Evolutionary conservation across 2,797 vertebrate species (phyloP).

Genomic region (Myiothlypis chrysogaster): DNA sequence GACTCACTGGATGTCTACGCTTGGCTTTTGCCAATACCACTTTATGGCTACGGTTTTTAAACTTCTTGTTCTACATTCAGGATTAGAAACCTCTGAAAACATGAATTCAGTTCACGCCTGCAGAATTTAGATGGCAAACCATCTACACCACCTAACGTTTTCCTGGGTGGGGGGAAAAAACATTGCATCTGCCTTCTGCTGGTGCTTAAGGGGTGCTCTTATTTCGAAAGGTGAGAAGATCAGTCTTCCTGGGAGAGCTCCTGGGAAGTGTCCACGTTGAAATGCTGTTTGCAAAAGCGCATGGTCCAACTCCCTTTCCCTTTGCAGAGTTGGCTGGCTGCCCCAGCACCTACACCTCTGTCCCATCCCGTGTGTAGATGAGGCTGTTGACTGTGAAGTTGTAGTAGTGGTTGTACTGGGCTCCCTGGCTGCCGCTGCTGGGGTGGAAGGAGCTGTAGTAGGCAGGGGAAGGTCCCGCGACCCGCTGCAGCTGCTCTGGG

Average conservation of each 20-base stretch:
- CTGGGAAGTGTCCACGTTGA: background rate
- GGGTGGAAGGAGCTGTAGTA: slow-evolving; percentile 88
- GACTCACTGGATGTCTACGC: background rate
- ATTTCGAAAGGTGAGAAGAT: background rate
- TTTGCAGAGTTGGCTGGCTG: background rate
- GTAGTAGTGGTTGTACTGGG: slow-evolving; percentile 91
- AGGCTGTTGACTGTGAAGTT: slow-evolving; percentile 96
- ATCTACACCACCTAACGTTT: background rate
- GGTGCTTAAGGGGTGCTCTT: background rate
- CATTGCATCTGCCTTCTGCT: slow-evolving; percentile 20
- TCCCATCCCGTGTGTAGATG: slow-evolving; percentile 92
- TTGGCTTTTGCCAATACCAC: background rate
- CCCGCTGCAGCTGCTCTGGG: slow-evolving; percentile 39
- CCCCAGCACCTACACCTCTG: slow-evolving; percentile 82
- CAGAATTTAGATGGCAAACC: background rate
- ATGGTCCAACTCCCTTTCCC: background rate
- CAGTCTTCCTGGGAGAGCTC: background rate
- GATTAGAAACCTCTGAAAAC: slow-evolving; percentile 16
- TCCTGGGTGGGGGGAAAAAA: background rate
- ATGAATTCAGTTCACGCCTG: background rate
- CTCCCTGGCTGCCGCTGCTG: slow-evolving; percentile 79
- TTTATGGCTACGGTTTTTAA: background rate
- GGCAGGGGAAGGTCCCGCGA: slow-evolving; percentile 63
- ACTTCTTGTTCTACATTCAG: slow-evolving; percentile 42
- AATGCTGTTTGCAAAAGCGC: slow-evolving; percentile 38